phyloP scores from a whole-genome alignment of 1,140 invertebrate genomes.

The Drosophila neocordata region DNA sequence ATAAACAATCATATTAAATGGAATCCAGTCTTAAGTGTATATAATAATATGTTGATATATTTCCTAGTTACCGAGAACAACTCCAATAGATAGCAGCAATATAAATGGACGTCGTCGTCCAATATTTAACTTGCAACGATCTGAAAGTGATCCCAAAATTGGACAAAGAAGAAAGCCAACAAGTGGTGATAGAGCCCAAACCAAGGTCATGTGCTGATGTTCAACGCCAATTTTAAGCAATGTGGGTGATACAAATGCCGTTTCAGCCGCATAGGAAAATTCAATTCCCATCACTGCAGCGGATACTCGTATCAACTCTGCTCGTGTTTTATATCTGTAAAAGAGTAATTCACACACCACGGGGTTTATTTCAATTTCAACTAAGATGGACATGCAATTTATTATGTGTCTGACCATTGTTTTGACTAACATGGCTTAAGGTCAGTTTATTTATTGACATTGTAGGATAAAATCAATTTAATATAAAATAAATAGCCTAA shows the following conservation, averaged over 20 bases:
- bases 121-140: constrained; percentile 90
- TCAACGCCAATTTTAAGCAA: constrained; percentile 96
- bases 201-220: constrained; percentile 95
- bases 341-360: constrained; percentile 6
- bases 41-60: not conserved
- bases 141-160: constrained; percentile 94
- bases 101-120: constrained; percentile 96
- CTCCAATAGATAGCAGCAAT: constrained; percentile 93
- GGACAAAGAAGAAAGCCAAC: constrained; percentile 97
- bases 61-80: constrained; percentile 89
- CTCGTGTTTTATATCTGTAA: constrained; percentile 89
- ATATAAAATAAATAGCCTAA: not conserved
- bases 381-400: not conserved
- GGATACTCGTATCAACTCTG: constrained; percentile 93
- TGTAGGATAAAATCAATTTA: not conserved
- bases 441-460: not conserved
- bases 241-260: constrained; percentile 97
- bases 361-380: not conserved
- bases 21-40: too few species aligned
- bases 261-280: constrained; percentile 97
- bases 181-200: constrained; percentile 96
- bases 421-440: not conserved
- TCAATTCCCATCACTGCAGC: constrained; percentile 98
- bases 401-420: too few species aligned
- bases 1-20: too few species aligned